Conservation (phyloP, 2,888 invertebrate genomes). For the Oxyteleia sp. region DNA sequence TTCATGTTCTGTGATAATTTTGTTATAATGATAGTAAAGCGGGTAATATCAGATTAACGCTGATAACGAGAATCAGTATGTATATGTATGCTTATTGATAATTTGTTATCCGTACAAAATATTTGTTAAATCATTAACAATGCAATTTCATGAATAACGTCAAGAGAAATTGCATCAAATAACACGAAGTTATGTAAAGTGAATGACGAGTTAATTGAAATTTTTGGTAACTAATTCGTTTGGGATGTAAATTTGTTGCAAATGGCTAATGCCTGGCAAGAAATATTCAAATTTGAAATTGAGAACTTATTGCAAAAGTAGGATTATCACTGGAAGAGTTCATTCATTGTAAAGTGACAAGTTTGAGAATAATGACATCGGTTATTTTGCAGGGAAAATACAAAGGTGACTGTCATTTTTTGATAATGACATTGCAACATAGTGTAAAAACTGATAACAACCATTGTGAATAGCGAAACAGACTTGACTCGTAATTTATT, state of each 20-base stretch:
- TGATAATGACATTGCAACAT: constrained; percentile 42
- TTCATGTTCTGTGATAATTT: no score
- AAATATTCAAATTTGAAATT: background rate
- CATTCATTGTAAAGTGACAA: background rate
- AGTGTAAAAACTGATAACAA: background rate
- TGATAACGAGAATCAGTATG: no score
- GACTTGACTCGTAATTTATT: no score
- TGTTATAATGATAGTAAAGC: no score
- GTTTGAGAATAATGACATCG: constrained; percentile 11
- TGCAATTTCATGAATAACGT: no score
- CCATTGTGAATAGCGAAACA: no score
- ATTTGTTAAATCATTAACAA: no score
- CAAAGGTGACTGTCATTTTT: constrained; percentile 42
- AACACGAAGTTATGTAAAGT: constrained; percentile 17
- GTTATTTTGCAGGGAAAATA: constrained; percentile 17
- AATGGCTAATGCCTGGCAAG: background rate
- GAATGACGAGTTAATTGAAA: constrained; percentile 24
- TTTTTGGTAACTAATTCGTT: constrained; percentile 1
- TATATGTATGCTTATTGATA: no score
- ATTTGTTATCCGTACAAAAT: no score
- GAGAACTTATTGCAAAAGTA: background rate
- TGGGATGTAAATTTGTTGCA: background rate
- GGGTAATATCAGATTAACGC: no score
- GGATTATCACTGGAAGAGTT: background rate
- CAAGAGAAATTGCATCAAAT: no score